Evolutionary conservation across 2,888 invertebrate genomes (phyloP).

Genomic region (Eumacrocentrus americanus): DNA sequence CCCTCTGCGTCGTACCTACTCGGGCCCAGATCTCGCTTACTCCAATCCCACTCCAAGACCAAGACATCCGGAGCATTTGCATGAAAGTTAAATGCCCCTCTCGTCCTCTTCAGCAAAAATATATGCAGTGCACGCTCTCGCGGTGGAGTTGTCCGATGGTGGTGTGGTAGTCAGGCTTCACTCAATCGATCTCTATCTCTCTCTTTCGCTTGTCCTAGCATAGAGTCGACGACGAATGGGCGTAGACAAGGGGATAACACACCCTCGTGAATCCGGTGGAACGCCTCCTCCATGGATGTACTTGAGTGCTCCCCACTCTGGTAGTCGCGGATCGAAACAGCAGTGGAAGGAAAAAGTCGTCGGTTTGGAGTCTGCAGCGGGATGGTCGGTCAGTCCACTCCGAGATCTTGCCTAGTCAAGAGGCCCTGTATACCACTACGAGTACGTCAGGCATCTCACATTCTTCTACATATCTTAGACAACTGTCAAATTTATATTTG

Average conservation of each 20-base stretch:
- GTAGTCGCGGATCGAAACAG: constrained; percentile 1
- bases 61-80: constrained; percentile 14
- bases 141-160: constrained; percentile 7
- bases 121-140: constrained; percentile 19
- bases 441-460: background rate
- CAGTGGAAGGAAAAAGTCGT: constrained; percentile 51
- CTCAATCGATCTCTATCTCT: background rate
- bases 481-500: too few species aligned
- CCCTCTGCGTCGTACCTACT: constrained; percentile 23
- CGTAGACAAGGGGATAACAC: constrained; percentile 31
- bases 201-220: background rate
- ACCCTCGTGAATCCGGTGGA: constrained; percentile 30
- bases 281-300: constrained; percentile 31
- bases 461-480: background rate
- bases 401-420: constrained; percentile 55
- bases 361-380: constrained; percentile 36
- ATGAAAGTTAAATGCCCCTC: constrained; percentile 22
- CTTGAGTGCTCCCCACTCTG: constrained; percentile 28
- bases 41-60: constrained; percentile 16
- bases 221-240: constrained; percentile 20
- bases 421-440: constrained; percentile 34
- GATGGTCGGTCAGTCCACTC: constrained; percentile 56
- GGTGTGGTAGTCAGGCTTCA: background rate
- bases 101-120: constrained; percentile 11
- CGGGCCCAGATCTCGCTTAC: constrained; percentile 1